Percentiles rank a stretch among this genome's conserved stretches.
These are phyloP conservation scores for Oreochromis niloticus DNA, from an alignment of 2,113 vertebrate genomes.

Conservation along the genomic window DNA sequence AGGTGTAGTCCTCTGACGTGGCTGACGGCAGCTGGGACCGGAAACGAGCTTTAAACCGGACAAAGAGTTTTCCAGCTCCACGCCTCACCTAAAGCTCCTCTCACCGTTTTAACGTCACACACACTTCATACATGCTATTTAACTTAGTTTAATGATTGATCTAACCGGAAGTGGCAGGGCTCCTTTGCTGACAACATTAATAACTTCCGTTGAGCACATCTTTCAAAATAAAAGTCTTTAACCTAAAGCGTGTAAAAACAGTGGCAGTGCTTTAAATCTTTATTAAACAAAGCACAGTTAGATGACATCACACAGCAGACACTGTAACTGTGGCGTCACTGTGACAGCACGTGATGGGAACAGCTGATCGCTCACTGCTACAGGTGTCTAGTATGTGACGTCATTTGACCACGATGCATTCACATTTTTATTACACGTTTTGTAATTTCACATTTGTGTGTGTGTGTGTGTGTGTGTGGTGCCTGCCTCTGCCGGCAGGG, in stretches of 20 bases:
- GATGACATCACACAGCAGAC: background rate
- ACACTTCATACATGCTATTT: background rate
- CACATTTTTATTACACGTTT: background rate
- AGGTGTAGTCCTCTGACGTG: background rate
- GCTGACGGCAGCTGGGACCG: background rate
- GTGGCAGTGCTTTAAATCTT: background rate
- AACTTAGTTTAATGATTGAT: background rate
- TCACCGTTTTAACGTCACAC: background rate
- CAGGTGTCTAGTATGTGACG: background rate
- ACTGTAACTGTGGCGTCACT: background rate
- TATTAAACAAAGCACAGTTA: background rate
- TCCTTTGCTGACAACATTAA: background rate
- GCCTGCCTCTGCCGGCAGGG: background rate
- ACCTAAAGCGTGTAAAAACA: background rate
- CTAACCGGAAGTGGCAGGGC: background rate
- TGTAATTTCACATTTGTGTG: rapidly evolving
- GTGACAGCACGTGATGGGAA: background rate
- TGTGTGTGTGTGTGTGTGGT: background rate
- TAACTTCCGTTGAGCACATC: background rate
- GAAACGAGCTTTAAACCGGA: background rate
- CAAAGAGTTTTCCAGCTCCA: background rate
- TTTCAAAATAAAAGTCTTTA: background rate
- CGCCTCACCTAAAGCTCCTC: background rate
- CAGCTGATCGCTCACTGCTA: background rate
- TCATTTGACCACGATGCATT: background rate